Conservation (phyloP, 2,888 invertebrate species). For the Tolmerus cingulatus region DNA sequence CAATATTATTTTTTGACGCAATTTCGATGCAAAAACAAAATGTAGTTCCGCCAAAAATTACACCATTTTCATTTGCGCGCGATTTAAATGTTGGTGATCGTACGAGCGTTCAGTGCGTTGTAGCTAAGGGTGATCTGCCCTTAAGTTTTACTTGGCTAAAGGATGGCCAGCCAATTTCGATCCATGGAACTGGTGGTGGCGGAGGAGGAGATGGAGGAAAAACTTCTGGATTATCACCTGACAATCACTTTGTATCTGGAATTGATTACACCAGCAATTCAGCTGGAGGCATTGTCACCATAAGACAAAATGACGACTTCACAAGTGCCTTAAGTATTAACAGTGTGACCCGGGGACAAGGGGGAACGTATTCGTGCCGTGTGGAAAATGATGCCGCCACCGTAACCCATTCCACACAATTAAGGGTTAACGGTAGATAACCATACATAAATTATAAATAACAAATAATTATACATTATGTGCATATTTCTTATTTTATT, state of each 20-base stretch:
- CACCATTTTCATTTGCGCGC: constrained; percentile 72
- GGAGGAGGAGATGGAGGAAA: neutral
- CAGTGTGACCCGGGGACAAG: constrained; percentile 67
- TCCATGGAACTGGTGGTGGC: constrained; percentile 35
- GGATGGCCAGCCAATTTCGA: constrained; percentile 66
- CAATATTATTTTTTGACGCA: neutral
- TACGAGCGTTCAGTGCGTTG: constrained; percentile 69
- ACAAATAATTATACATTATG: neutral
- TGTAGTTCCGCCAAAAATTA: constrained; percentile 71
- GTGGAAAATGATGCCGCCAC: constrained; percentile 69
- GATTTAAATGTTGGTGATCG: constrained; percentile 70
- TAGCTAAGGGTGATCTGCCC: constrained; percentile 71
- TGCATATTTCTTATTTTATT: neutral
- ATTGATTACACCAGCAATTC: constrained; percentile 37
- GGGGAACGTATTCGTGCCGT: constrained; percentile 69
- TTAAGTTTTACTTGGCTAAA: constrained; percentile 72
- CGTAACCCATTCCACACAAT: constrained; percentile 68
- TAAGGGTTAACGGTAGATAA: constrained; percentile 68
- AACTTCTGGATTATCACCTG: neutral
- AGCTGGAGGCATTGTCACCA: constrained; percentile 61
- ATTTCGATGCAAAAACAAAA: neutral
- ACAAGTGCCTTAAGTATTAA: constrained; percentile 69
- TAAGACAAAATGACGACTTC: constrained; percentile 69
- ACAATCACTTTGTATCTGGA: constrained; percentile 48
- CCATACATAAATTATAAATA: neutral